Base-by-base conservation (phyloP, 2,113 vertebrate species). In the Vireo altiloquus region DNA sequence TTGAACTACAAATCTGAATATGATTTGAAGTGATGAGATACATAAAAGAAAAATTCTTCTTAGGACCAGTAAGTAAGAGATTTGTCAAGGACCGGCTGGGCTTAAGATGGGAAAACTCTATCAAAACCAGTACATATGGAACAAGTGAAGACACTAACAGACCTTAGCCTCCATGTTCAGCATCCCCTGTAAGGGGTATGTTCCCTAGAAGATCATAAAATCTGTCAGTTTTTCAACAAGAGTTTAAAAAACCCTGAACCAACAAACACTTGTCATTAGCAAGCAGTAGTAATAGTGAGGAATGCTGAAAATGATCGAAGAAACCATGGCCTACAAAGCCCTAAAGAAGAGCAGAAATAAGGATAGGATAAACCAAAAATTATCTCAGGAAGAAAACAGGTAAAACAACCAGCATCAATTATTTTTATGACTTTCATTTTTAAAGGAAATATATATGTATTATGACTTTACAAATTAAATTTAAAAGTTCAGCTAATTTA, bases 111-210 rank as follows among this genome's bases (percentile, higher is more conserved):
- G 15, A 75, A 79, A 83, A 40, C 10, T 66, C 24, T 46, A 37
- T 11, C 10, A 77, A 81, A 87, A 13, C 57, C 60, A 59, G 10
- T 30, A 7, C 18, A 31, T 7, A 33, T 18, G 8, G 40, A 75
- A 56, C 4, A 57, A 57, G 14, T 18, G 15, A 74, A 74, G 42
- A 15, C 47, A 82, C 2, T 22, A 35, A 22, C 3, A 69, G 57
- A 64, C 35, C 18, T 52, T 11, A 71, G 16, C 37, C 10, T 66
- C 9, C 8, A 3, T 21, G 3, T 21, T 10, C 16, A 50, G 14
- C 2, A 15, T 27, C 0, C 1, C 6, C 37, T 49, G 4, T 11
- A 37, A 35, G 77, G 9, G 7, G 1, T 16, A 5, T 52, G 6
- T 35, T 71, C 22, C 11, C 19, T 42, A 9, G 18, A 31, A 59